Base-by-base conservation (phyloP, 2,797 vertebrate species). In the Nyctalus aviator region DNA sequence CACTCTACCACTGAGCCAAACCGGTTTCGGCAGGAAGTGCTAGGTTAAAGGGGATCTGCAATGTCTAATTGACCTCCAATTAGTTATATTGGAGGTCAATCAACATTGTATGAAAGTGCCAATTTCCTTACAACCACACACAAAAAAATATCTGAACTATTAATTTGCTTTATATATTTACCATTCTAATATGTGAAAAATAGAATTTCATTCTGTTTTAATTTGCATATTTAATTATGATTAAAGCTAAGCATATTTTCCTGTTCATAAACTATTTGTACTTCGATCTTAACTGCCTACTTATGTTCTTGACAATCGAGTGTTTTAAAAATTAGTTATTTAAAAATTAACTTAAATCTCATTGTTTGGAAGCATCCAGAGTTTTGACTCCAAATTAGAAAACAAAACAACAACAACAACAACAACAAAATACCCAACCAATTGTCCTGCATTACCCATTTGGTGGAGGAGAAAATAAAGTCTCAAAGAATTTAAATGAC, bases 161-260 rank as follows among this genome's bases (percentile, higher is more conserved):
- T 78, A 55, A 79, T 83, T 78, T 88, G 12, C 81, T 89, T 92
- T 84, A 64, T 62, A 66, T 93, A 86, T 84, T 84, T 94, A 53
- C 1, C 46, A 53, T 37, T 81, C 23, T 20, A 95, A 32, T 84
- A 86, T 87, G 44, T 91, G 18, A 48, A 90, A 86, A 92, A 81
- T 53, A 88, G 9, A 81, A 90, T 75, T 35, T 88, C 7, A 41
- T 78, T 68, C 9, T 90, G 25, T 76, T 81, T 95, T 87, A 79
- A 93, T 76, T 87, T 87, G 23, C 27, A 59, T 66, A 2, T 82
- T 93, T 71, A 76, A 86, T 78, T 79, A 57, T 44, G 59, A 87
- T 89, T 87, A 76, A 94, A 94, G 17, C 8, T 46, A 89, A 78
- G 48, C 35, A 35, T 83, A 18, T 89, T 88, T 91, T 66, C 27